Percentiles rank a stretch among this genome's conserved stretches.
phyloP scores from a whole-genome alignment of 2,113 vertebrate species.

The Nesoenas mayeri region DNA sequence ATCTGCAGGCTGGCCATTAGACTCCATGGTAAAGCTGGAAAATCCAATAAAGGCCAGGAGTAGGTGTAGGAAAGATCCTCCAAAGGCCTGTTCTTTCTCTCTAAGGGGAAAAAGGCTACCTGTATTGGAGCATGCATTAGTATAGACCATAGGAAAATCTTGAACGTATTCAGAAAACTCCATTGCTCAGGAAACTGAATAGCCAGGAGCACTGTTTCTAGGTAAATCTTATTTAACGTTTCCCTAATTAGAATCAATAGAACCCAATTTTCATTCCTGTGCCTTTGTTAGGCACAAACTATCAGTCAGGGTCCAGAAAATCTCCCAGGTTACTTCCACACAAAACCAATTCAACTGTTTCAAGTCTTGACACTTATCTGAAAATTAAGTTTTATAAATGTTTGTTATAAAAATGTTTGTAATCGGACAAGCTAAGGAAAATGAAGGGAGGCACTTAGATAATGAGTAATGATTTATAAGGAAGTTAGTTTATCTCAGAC shows the following conservation, averaged over 20 bases:
- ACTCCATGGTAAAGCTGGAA: background rate
- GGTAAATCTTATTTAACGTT: conserved; percentile 98
- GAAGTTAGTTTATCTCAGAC: conserved; percentile 54
- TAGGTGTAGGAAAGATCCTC: background rate
- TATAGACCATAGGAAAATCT: conserved; percentile 2
- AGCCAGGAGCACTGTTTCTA: conserved; percentile 82
- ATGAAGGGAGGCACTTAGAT: conserved; percentile 53
- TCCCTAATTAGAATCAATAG: conserved; percentile 99
- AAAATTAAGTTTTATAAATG: conserved; percentile 75
- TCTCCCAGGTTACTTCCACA: conserved; percentile 61
- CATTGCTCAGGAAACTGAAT: conserved; percentile 75
- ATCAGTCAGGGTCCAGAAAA: conserved; percentile 82
- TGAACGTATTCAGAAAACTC: conserved; percentile 46
- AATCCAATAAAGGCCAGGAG: background rate
- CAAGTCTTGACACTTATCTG: conserved; percentile 50
- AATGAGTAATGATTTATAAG: conserved; percentile 72
- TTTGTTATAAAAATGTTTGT: conserved; percentile 68
- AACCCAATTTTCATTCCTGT: conserved; percentile 89
- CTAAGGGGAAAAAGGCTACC: background rate
- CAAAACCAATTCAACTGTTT: background rate
- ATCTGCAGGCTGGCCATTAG: background rate
- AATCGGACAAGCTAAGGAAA: conserved; percentile 65
- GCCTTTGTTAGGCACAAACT: conserved; percentile 82
- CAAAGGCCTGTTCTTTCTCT: background rate
- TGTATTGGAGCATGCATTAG: background rate